Evolutionary conservation across 23 tunicate genomes (phyloP).

Genomic region (Halocynthia roretzi): DNA sequence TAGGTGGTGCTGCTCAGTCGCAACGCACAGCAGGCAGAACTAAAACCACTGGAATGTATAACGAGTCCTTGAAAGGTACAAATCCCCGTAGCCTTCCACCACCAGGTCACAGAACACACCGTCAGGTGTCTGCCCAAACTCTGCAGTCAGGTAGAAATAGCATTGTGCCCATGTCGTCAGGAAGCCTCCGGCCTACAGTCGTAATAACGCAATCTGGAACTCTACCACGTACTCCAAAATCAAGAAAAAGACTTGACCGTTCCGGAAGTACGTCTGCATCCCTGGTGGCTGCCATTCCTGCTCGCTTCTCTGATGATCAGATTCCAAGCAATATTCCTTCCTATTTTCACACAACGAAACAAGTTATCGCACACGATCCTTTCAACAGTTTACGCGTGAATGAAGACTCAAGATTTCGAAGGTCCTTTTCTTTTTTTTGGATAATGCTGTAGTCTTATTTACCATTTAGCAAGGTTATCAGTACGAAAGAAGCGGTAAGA

Average conservation of each 20-base stretch:
- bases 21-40: background rate
- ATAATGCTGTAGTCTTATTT: too few relatives aligned
- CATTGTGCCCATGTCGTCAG: too few relatives aligned
- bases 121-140: too few relatives aligned
- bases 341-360: background rate
- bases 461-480: too few relatives aligned
- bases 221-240: constrained; percentile 16
- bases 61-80: background rate
- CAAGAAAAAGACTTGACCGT: constrained; percentile 2
- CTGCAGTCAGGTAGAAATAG: too few relatives aligned
- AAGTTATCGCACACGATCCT: background rate
- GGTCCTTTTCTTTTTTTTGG: too few relatives aligned
- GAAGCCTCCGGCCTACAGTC: too few relatives aligned
- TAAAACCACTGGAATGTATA: constrained; percentile 14
- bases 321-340: background rate
- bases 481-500: too few relatives aligned
- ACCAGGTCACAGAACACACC: too few relatives aligned
- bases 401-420: background rate
- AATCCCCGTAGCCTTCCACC: too few relatives aligned
- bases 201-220: constrained; percentile 12
- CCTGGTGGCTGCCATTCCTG: background rate
- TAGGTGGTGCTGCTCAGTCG: background rate
- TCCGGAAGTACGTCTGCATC: constrained; percentile 24
- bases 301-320: background rate
- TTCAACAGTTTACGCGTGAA: background rate